Conservation (phyloP, 2,888 invertebrate species). For the Noctuana brunneofusca region DNA sequence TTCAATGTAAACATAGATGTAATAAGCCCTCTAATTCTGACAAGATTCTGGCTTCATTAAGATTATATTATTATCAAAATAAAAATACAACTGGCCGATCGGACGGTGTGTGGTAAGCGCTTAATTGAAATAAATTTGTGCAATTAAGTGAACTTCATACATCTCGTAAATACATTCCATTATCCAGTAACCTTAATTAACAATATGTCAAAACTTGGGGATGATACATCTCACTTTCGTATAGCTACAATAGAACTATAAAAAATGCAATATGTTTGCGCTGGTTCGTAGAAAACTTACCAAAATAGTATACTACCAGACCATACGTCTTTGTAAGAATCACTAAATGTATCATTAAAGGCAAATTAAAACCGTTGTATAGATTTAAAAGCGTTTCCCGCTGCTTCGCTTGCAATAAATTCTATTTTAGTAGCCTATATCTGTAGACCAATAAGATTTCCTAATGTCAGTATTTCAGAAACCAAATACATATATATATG, state of each 20-base stretch:
- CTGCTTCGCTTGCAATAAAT: neutral
- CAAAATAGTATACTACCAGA: neutral
- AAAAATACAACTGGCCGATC: neutral
- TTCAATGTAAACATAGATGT: neutral
- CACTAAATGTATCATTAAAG: neutral
- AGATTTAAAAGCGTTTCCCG: neutral
- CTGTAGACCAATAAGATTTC: neutral
- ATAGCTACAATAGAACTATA: no score
- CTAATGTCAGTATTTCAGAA: neutral
- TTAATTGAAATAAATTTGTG: conserved; percentile 8
- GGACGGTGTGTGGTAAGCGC: neutral
- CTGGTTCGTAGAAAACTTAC: neutral
- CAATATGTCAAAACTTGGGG: neutral
- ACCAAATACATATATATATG: neutral
- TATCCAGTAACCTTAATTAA: conserved; percentile 4
- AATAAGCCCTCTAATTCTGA: neutral
- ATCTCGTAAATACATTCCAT: neutral
- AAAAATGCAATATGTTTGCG: neutral
- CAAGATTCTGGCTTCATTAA: neutral
- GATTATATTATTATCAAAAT: no score
- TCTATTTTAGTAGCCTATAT: neutral
- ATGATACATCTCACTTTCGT: neutral
- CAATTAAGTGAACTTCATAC: conserved; percentile 16
- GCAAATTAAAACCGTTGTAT: neutral
- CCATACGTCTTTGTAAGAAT: neutral